A percentile compares a stretch with the other conserved stretches of the same genome.
Evolutionary conservation across 2,113 vertebrate species (phyloP).

Genomic region (Capreolus pygargus): DNA sequence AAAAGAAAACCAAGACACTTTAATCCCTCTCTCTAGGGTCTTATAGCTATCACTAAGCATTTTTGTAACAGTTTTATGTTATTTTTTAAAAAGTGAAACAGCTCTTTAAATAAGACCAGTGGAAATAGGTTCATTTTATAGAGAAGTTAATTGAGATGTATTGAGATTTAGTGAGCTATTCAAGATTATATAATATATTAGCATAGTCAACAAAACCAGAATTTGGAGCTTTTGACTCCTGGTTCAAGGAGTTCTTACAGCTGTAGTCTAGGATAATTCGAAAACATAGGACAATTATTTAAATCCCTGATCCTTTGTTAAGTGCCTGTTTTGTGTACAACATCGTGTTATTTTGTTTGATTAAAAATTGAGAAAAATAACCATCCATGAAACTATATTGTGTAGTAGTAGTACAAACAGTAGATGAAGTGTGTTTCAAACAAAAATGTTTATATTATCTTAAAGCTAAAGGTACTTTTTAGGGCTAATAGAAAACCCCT

Average conservation of each 20-base stretch:
- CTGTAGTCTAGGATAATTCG: background rate
- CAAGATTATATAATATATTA: background rate
- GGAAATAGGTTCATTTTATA: background rate
- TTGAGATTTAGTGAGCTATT: conserved; percentile 6
- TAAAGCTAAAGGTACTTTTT: conserved; percentile 9
- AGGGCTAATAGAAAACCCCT: background rate
- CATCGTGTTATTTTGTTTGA: background rate
- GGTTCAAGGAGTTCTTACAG: background rate
- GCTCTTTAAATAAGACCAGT: background rate
- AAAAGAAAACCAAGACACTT: background rate
- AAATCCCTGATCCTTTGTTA: background rate
- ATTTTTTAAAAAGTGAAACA: background rate
- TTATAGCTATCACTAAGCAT: background rate
- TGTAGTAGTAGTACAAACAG: background rate
- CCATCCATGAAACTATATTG: background rate
- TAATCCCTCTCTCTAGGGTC: background rate
- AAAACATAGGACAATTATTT: background rate
- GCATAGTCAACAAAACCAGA: background rate
- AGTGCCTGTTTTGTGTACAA: background rate
- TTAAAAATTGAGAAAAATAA: conserved; percentile 21
- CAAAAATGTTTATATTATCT: background rate
- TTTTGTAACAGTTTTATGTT: conserved; percentile 17
- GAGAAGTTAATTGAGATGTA: background rate
- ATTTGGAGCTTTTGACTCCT: conserved; percentile 11
- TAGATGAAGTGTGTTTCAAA: background rate